Evolutionary conservation across 1,140 invertebrate genomes (phyloP), one percentile per base, ranked within the genome.

Genomic region (Drosophila cardini): DNA sequence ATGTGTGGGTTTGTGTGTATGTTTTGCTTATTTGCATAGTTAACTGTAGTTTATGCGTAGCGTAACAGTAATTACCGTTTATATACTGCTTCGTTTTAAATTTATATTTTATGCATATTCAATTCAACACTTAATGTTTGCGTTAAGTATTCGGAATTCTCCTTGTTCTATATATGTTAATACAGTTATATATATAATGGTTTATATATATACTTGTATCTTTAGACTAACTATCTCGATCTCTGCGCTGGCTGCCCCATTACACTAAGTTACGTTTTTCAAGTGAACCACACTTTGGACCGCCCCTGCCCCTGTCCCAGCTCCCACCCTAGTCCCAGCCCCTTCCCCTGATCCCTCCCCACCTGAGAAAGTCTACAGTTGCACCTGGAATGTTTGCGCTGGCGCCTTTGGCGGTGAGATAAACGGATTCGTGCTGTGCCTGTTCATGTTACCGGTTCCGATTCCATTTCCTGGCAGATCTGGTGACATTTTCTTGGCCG

Each of bases 351-450:
- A 62, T 32, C 67, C 38, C 10, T 40, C 13, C 9, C 9, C 36
- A 15, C 45, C 36, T 36, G 30, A 21, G 38, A 42, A 45, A 30
- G 13, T 18, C 56, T 95, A 95, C 80, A 95, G 94, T 85, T 95
- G 94, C 91, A 95, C 94, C 90, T 95, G 94, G 83, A 95, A 95
- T 68, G 94, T 92, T 85, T 94, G 94, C 15, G 94, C 94, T 46
- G 93, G 93, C 92, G 58, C 92, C 90, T 80, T 92, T 92, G 93
- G 61, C 92, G 92, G 70, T 93, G 90, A 92, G 92, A 94, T 91
- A 76, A 94, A 94, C 26, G 93, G 93, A 92, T 94, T 94, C 58
- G 93, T 94, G 72, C 90, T 93, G 67, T 91, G 91, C 62, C 87
- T 91, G 63, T 61, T 76, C 83, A 40, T 50, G 90, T 21, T 56